Evolutionary conservation across 2,113 vertebrate genomes (phyloP), one percentile per base, ranked within the genome.

Genomic region (Megaceryle maxima): DNA sequence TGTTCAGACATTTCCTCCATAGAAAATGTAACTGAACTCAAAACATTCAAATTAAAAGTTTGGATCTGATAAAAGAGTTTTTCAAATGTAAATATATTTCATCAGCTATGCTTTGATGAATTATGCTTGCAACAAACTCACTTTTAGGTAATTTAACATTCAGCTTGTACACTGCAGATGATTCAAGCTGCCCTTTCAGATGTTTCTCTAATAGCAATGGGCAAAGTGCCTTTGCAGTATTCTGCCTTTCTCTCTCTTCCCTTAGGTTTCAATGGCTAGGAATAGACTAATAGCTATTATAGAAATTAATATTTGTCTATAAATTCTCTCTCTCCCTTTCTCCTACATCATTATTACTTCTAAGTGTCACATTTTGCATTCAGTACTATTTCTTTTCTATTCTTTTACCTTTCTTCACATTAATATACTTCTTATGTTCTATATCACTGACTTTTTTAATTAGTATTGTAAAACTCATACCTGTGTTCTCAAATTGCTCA

Each of bases 91-190:
- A 62, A 35, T 26, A 4, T 44, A 60, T 79, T 74, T 35, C 7
- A 51, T 26, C 25, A 72, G 19, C 5, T 26, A 43, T 67, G 53
- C 2, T 55, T 46, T 90, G 20, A 21, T 53, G 62, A 62, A n/a
- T 39, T 88, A 21, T 57, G 10, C 19, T 82, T 88, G 12, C 29
- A 44, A 14, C 9, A 79, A 64, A n/a, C 13, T 63, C 11, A 64
- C 41, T 95, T 84, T 94, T 69, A 35, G 41, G 12, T 35, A 78
- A n/a, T 88, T 92, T 72, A 90, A 80, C 59, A 78, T 82, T 95
- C 37, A 43, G 29, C 15, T 41, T 83, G 10, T 51, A 46, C 66
- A 37, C 17, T 88, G 25, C 59, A 48, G 50, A 51, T 57, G 14
- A 7, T 44, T 83, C 92, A 39, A 85, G n/a, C 25, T 95, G 16